These are phyloP conservation scores for Heteronetta atricapilla DNA, from an alignment of 2,113 vertebrate genomes.

Conservation along the genomic window DNA sequence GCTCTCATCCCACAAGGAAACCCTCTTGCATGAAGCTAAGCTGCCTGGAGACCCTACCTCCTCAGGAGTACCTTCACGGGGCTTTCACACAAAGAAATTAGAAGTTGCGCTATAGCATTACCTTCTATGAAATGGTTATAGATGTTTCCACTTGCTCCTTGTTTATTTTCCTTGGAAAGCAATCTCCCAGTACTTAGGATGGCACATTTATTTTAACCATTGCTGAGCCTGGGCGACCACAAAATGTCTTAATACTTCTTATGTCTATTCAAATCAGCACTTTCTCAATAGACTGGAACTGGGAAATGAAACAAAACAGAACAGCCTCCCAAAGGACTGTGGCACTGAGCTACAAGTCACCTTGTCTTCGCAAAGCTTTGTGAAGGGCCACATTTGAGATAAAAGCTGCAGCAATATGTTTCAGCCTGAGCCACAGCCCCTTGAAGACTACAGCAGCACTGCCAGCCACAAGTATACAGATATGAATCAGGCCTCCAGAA, in stretches of 20 bases:
- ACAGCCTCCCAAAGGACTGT: neutral
- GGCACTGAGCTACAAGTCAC: neutral
- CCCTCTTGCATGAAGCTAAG: fast-evolving
- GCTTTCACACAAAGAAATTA: neutral
- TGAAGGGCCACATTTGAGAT: neutral
- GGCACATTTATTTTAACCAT: neutral
- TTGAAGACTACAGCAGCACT: neutral
- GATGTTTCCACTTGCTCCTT: neutral
- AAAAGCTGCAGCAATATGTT: neutral
- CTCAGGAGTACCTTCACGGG: neutral
- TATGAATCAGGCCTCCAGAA: neutral
- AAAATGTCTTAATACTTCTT: neutral
- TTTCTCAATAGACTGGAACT: neutral
- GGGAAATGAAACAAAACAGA: neutral
- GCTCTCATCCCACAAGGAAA: neutral
- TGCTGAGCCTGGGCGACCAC: neutral
- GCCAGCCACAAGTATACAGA: neutral
- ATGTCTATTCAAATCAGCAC: neutral
- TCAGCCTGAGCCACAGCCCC: neutral
- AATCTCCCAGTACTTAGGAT: neutral
- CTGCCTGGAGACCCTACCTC: neutral
- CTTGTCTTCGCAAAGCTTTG: neutral
- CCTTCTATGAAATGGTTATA: neutral
- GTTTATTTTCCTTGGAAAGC: neutral
- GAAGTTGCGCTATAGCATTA: neutral